phyloP scores from a whole-genome alignment of 1,140 invertebrate genomes.

The Brachionus rubens region DNA sequence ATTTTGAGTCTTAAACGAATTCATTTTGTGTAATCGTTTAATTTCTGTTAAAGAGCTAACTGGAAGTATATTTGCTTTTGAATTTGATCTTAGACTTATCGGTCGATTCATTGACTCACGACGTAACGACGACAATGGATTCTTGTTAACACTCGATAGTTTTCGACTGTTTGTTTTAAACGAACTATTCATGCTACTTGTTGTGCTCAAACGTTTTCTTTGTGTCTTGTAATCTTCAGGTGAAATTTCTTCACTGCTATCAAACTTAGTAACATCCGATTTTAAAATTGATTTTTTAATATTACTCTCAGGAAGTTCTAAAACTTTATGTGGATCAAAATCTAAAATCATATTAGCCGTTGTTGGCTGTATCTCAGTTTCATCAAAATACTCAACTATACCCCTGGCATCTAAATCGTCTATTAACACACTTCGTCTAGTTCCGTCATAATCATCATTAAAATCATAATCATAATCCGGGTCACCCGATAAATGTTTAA shows the following conservation, averaged over 20 bases:
- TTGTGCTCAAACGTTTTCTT: too few relatives aligned
- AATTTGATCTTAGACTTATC: background rate
- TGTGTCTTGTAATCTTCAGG: too few relatives aligned
- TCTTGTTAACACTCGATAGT: too few relatives aligned
- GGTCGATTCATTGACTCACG: background rate
- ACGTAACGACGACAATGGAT: too few relatives aligned
- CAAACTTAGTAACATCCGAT: background rate
- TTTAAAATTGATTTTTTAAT: background rate
- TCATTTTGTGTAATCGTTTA: background rate
- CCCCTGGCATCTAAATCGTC: slow-evolving; percentile 16
- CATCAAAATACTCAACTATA: slow-evolving; percentile 27
- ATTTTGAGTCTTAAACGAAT: background rate
- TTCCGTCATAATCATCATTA: slow-evolving; percentile 1
- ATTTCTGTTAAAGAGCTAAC: background rate
- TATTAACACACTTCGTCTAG: background rate
- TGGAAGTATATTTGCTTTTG: background rate
- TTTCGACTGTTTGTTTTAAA: too few relatives aligned
- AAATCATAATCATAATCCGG: background rate
- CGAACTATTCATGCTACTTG: too few relatives aligned
- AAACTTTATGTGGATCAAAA: background rate
- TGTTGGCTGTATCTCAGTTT: background rate
- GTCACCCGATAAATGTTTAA: slow-evolving; percentile 8
- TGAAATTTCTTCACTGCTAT: background rate
- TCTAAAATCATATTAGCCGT: background rate
- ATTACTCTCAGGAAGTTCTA: background rate